phyloP scores from a whole-genome alignment of 1,140 invertebrate species.

The Phenacoccus solenopsis region DNA sequence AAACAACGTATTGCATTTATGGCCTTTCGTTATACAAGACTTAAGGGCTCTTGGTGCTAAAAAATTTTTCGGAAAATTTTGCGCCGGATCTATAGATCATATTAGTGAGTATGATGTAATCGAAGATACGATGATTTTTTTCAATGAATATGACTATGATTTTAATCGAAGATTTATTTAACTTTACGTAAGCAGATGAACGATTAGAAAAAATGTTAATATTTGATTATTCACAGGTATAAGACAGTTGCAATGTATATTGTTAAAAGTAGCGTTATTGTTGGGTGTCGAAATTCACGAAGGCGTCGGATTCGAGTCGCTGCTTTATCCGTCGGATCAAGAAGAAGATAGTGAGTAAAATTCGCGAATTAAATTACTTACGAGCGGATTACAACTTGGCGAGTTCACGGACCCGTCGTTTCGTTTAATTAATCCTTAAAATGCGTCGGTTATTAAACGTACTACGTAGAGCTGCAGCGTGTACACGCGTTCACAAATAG shows the following conservation, averaged over 20 bases:
- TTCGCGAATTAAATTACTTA: no score
- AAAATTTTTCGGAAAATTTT: conserved; percentile 98
- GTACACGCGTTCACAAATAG: no score
- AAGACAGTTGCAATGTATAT: conserved; percentile 85
- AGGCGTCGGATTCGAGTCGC: conserved; percentile 74
- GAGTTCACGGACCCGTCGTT: no score
- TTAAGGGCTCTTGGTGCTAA: conserved; percentile 88
- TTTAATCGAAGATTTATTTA: neutral
- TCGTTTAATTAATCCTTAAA: no score
- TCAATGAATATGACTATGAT: neutral
- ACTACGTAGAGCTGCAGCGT: no score
- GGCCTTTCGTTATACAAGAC: conserved; percentile 98
- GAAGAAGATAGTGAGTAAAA: conserved; percentile 52
- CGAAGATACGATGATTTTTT: conserved; percentile 16
- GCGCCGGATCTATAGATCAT: conserved; percentile 95
- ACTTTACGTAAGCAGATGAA: no score
- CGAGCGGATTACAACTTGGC: no score
- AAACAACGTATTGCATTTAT: conserved; percentile 97
- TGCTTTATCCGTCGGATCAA: conserved; percentile 61
- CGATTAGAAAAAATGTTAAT: conserved; percentile 11
- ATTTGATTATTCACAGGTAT: conserved; percentile 45
- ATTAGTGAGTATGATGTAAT: conserved; percentile 53
- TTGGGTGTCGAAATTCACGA: conserved; percentile 95
- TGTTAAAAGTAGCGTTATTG: conserved; percentile 87
- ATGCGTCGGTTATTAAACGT: no score